phyloP scores from a whole-genome alignment of 2,888 invertebrate species.

The Gastrophysa polygoni region DNA sequence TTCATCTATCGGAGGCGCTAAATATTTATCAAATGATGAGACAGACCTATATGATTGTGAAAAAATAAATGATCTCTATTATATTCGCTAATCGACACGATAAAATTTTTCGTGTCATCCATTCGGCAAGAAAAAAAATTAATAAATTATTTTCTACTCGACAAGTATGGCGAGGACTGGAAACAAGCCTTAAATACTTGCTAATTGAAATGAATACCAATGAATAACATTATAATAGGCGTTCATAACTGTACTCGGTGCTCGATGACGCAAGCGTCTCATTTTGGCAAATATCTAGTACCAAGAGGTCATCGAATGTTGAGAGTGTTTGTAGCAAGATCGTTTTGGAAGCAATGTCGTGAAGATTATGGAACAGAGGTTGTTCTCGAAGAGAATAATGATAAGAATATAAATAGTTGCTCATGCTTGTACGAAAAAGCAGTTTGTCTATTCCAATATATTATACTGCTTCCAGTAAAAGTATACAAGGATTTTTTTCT shows the following conservation, averaged over 20 bases:
- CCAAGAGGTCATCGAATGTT: conserved; percentile 10
- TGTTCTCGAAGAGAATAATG: too few species aligned
- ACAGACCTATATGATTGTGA: too few species aligned
- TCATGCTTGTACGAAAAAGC: too few species aligned
- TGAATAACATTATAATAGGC: conserved; percentile 13
- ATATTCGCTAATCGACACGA: not conserved
- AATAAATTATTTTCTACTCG: not conserved
- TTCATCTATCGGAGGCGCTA: too few species aligned
- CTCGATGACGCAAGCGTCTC: conserved; percentile 13
- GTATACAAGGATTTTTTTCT: too few species aligned
- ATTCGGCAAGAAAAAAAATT: not conserved
- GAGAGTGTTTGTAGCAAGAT: not conserved
- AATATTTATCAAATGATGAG: too few species aligned
- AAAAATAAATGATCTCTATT: not conserved
- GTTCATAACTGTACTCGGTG: conserved; percentile 15
- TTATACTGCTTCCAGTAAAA: too few species aligned
- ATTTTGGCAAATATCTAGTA: conserved; percentile 11
- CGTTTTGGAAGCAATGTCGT: not conserved
- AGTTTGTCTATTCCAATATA: too few species aligned
- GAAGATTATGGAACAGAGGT: too few species aligned
- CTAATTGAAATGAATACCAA: conserved; percentile 9
- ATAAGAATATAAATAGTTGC: too few species aligned
- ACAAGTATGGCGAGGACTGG: conserved; percentile 8
- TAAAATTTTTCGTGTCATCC: not conserved
- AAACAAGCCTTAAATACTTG: conserved; percentile 3